Evolutionary conservation across 2,888 invertebrate species (phyloP).

Genomic region (Germaria angustata): DNA sequence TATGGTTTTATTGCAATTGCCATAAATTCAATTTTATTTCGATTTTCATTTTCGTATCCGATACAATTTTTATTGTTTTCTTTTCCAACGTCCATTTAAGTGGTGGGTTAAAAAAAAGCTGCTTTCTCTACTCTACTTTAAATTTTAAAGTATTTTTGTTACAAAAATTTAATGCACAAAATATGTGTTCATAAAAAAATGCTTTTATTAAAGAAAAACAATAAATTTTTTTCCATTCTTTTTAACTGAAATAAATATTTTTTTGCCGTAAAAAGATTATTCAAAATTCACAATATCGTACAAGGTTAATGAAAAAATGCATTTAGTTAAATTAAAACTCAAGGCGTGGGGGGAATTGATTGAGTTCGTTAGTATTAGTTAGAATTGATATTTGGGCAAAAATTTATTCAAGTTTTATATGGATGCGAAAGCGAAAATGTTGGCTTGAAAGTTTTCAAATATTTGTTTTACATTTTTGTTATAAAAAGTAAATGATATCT

Average conservation of each 20-base stretch:
- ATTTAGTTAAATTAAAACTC: constrained; percentile 28
- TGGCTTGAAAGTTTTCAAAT: background rate
- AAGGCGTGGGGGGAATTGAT: background rate
- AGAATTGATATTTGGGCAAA: constrained; percentile 18
- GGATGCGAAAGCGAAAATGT: background rate
- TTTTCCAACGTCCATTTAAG: constrained; percentile 5
- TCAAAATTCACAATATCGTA: background rate
- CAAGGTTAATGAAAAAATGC: constrained; percentile 43
- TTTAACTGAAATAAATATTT: background rate
- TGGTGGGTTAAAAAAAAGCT: constrained; percentile 1
- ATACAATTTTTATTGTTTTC: constrained; percentile 43
- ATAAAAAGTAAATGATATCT: background rate
- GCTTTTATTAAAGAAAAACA: background rate
- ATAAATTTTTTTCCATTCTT: background rate
- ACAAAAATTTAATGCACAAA: background rate
- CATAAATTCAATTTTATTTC: constrained; percentile 56
- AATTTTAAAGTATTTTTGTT: constrained; percentile 17
- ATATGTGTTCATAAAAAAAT: background rate
- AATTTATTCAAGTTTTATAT: background rate
- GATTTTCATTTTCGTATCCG: constrained; percentile 22
- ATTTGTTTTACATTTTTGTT: background rate
- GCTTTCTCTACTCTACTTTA: constrained; percentile 14
- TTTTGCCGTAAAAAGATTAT: background rate
- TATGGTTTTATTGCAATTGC: constrained; percentile 56
- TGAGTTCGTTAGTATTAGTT: background rate